A percentile compares a stretch with the other conserved stretches of the same genome.
phyloP scores from a whole-genome alignment of 2,797 vertebrate genomes.

The Heterohyrax brucei region DNA sequence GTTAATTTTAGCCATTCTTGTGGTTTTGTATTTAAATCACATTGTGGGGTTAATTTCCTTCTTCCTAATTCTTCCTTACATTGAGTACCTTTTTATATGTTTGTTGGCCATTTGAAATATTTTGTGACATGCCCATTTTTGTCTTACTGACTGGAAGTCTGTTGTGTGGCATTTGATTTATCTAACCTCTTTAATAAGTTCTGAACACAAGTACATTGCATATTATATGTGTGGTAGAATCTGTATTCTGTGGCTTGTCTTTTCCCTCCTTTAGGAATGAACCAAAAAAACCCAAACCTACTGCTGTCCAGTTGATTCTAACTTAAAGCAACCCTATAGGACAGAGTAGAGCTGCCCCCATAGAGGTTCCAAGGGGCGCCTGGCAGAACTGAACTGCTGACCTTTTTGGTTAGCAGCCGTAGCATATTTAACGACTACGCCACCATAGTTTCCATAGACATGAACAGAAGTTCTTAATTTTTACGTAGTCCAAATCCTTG shows the following conservation, averaged over 20 bases:
- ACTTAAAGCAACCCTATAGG: too few species aligned
- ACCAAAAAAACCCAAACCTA: too few species aligned
- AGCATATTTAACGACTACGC: too few species aligned
- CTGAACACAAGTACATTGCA: not conserved
- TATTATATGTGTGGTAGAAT: not conserved
- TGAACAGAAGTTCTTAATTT: slow-evolving; percentile 27
- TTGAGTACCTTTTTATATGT: too few species aligned
- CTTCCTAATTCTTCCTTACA: not conserved
- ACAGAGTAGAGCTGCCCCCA: too few species aligned
- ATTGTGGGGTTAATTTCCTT: not conserved
- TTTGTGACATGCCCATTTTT: slow-evolving; percentile 4
- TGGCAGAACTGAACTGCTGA: too few species aligned
- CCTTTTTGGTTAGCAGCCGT: too few species aligned
- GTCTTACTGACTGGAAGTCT: not conserved
- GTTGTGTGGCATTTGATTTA: too few species aligned
- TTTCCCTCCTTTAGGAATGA: not conserved
- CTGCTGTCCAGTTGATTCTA: too few species aligned
- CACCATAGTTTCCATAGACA: not conserved
- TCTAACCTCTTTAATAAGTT: not conserved
- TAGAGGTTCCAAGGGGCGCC: too few species aligned
- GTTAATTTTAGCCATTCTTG: not conserved
- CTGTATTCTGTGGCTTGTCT: not conserved
- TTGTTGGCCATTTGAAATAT: not conserved
- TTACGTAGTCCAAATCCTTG: not conserved
- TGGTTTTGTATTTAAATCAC: not conserved